Evolutionary conservation across 2,888 invertebrate genomes (phyloP), one percentile per base, ranked within the genome.

Genomic region (Vanessa cardui): DNA sequence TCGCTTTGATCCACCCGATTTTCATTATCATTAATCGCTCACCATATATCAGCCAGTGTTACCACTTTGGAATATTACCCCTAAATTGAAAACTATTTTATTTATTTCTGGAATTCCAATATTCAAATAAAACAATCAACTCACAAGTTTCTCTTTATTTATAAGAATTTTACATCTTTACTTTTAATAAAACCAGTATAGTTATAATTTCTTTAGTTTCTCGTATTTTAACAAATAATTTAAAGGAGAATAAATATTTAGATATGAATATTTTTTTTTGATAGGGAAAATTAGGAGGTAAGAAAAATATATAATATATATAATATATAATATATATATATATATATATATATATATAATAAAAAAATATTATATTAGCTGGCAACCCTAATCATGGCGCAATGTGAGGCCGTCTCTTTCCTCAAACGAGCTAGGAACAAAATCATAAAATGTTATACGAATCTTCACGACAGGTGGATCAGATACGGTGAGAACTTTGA

Each of bases 401-500:
- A 33, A 8, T 56, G 33, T 56, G 56, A 26, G 26, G 52, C 52
- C 52, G 47, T 39, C 12, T 8, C 12, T 20, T n/a, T 49, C 7
- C 49, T 49, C 62, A 63, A 65, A 70, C 62, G 60, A 69, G 47
- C 46, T 46, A 18, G 71, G 64, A 69, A 69, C 61, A 58, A 66
- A 58, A 71, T 66, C 58, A 66, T 69, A 69, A 71, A 70, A 67
- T 62, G 65, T 61, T 58, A 21, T 56, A 64, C 50, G 52, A 62
- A 62, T 62, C 58, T 54, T 60, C 72, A 68, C 71, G 76, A 73
- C 76, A 76, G 74, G 72, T 73, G 73, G 69, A 66, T 69, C 69
- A 72, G 73, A 76, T 74, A 72, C 71, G 70, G 62, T 64, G 70
- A 65, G 69, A 73, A 69, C 70, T 73, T 67, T 18, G 16, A 59